A percentile compares a stretch with the other conserved stretches of the same genome.
Conservation (phyloP, 2,797 vertebrate genomes). For the Spea hammondii region DNA sequence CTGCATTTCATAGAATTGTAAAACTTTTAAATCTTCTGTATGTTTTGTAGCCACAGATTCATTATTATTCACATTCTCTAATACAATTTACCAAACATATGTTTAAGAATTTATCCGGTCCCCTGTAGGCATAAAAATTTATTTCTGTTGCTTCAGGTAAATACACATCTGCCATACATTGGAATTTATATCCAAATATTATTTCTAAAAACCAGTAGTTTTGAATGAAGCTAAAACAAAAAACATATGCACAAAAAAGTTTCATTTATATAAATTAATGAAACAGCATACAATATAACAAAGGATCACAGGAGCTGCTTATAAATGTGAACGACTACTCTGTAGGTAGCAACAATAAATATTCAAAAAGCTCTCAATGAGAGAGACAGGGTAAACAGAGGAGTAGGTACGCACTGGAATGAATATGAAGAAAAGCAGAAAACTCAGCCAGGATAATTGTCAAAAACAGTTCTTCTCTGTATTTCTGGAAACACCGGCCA, state of each 20-base stretch:
- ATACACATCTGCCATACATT: constrained; percentile 23
- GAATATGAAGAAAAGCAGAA: too few species aligned
- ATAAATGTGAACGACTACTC: too few species aligned
- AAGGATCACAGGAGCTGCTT: too few species aligned
- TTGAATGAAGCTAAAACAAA: neutral
- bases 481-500: too few species aligned
- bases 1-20: constrained; percentile 2
- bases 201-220: constrained; percentile 12
- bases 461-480: too few species aligned
- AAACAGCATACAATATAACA: too few species aligned
- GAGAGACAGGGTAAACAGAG: too few species aligned
- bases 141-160: constrained; percentile 41
- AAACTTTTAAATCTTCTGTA: constrained; percentile 7
- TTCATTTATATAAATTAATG: neutral
- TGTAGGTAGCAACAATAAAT: too few species aligned
- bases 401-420: too few species aligned
- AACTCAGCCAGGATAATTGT: too few species aligned
- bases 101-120: constrained; percentile 33
- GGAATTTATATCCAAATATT: constrained; percentile 17
- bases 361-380: too few species aligned
- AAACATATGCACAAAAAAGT: neutral
- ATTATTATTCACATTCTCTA: constrained; percentile 20
- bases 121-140: constrained; percentile 35
- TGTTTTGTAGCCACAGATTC: constrained; percentile 14
- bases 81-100: constrained; percentile 12